Conservation (phyloP, 2,888 invertebrate species). For the Leucozona laternaria region DNA sequence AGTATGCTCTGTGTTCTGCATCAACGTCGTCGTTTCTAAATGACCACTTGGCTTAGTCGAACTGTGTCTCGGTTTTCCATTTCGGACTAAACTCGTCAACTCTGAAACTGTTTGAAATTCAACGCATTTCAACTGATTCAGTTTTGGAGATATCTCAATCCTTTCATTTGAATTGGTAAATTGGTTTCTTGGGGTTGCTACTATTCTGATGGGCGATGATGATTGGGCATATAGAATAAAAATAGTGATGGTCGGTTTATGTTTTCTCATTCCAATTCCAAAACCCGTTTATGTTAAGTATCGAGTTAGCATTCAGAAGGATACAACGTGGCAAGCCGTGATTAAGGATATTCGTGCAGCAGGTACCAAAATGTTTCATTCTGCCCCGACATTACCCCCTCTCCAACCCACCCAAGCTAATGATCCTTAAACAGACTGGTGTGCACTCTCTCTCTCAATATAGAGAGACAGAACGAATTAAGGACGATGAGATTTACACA, state of each 20-base stretch:
- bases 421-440: slow-evolving; percentile 65
- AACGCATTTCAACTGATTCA: slow-evolving; percentile 68
- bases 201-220: neutral
- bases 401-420: slow-evolving; percentile 32
- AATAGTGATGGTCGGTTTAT: neutral
- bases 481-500: slow-evolving; percentile 64
- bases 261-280: neutral
- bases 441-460: neutral
- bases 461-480: slow-evolving; percentile 43
- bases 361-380: slow-evolving; percentile 45
- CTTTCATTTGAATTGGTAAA: slow-evolving; percentile 73
- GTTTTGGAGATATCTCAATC: slow-evolving; percentile 70
- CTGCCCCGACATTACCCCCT: neutral
- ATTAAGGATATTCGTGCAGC: slow-evolving; percentile 68
- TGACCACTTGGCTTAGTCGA: slow-evolving; percentile 62
- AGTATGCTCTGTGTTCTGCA: slow-evolving; percentile 14
- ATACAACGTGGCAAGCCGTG: slow-evolving; percentile 50
- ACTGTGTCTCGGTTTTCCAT: slow-evolving; percentile 38
- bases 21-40: slow-evolving; percentile 56
- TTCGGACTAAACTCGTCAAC: slow-evolving; percentile 27
- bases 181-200: slow-evolving; percentile 50
- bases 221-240: no score
- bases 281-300: slow-evolving; percentile 57
- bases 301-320: neutral
- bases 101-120: slow-evolving; percentile 64